Percentiles rank a stretch among this genome's conserved stretches.
Conservation (phyloP, 2,797 vertebrate species). For the Etheostoma nigrum region DNA sequence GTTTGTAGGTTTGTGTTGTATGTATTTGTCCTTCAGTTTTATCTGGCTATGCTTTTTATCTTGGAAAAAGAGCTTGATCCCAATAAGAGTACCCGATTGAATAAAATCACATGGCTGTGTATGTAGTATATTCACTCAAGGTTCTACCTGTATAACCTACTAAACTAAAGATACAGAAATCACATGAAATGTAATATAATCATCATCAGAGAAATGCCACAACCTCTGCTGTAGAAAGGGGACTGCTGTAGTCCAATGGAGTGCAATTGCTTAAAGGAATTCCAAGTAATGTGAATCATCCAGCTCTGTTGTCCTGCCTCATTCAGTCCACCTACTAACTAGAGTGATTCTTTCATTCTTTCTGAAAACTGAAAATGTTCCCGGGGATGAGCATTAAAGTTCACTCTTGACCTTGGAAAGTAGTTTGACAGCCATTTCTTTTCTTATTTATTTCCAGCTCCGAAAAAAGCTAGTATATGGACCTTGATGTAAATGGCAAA, state of each 20-base stretch:
- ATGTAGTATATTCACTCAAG: not conserved
- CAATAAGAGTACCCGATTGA: not conserved
- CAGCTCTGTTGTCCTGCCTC: not conserved
- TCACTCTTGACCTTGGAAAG: constrained; percentile 4
- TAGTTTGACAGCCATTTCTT: constrained; percentile 8
- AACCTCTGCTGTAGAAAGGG: not conserved
- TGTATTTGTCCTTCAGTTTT: not conserved
- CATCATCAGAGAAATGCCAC: not conserved
- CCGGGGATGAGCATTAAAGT: constrained; percentile 5
- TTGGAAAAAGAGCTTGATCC: not conserved
- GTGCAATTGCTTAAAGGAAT: not conserved
- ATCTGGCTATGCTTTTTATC: not conserved
- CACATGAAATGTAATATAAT: not conserved
- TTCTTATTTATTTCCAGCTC: not conserved
- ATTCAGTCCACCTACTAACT: not conserved
- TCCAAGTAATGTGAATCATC: not conserved
- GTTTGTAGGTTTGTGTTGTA: not conserved
- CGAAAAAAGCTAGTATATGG: not conserved
- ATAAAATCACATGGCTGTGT: not conserved
- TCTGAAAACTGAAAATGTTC: constrained; percentile 19
- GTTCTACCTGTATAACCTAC: not conserved
- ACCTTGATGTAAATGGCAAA: not conserved
- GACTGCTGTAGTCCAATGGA: not conserved
- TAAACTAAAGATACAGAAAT: not conserved
- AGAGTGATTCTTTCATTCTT: constrained; percentile 2